Evolutionary conservation across 2,888 invertebrate species (phyloP).

Genomic region (Nebria salina): DNA sequence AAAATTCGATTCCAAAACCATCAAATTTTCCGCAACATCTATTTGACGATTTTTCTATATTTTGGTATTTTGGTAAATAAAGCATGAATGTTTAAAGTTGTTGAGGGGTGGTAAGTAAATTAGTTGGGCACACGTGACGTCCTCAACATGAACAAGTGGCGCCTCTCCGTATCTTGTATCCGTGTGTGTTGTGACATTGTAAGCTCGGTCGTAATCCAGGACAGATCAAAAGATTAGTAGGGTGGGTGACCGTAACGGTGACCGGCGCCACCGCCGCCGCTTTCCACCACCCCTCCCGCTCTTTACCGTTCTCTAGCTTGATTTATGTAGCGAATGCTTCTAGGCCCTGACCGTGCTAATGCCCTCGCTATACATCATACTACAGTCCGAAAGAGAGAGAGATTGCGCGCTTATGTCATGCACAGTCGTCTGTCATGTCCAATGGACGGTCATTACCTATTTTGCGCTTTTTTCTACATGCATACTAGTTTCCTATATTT

Average conservation of each 20-base stretch:
- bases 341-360: conserved; percentile 41
- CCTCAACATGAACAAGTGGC: no score
- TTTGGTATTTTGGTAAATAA: no score
- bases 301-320: conserved; percentile 5
- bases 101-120: no score
- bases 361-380: conserved; percentile 42
- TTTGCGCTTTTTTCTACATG: no score
- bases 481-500: no score
- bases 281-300: background rate
- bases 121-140: no score
- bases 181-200: no score
- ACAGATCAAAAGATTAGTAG: conserved; percentile 11
- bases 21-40: no score
- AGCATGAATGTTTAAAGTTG: no score
- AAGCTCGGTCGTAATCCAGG: conserved; percentile 6
- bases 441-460: conserved; percentile 30
- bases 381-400: background rate
- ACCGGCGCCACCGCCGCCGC: background rate
- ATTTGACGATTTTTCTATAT: no score
- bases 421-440: conserved; percentile 27
- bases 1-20: no score
- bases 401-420: background rate
- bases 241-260: background rate
- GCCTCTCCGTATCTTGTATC: no score
- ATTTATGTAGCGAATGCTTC: conserved; percentile 39